Conservation (phyloP, 1,140 invertebrate species). For the Drosophila ambigua region DNA sequence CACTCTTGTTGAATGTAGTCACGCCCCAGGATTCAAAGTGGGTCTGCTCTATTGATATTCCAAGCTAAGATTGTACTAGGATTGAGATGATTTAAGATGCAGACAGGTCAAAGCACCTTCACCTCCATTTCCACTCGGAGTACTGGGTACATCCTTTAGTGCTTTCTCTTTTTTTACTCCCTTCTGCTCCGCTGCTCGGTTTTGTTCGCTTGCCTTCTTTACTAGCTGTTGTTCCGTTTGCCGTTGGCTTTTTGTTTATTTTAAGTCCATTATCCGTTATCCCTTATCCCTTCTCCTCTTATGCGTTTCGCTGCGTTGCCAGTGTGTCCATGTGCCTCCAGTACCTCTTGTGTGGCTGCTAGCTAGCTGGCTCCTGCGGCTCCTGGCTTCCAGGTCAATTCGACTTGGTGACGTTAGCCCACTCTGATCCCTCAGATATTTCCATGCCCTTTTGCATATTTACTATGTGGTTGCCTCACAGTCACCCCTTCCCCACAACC, state of each 20-base stretch:
- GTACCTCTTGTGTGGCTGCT: constrained; percentile 36
- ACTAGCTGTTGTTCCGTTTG: constrained; percentile 41
- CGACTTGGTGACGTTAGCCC: constrained; percentile 36
- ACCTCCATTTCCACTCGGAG: neutral
- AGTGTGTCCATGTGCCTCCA: neutral
- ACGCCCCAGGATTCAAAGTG: too few species aligned
- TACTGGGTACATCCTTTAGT: constrained; percentile 36
- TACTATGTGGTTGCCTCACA: constrained; percentile 32
- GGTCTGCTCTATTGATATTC: too few species aligned
- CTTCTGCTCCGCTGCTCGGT: constrained; percentile 23
- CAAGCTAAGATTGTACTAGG: too few species aligned
- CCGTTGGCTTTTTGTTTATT: constrained; percentile 64
- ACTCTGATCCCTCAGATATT: constrained; percentile 26
- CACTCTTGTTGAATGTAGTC: too few species aligned
- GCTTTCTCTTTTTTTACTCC: constrained; percentile 21
- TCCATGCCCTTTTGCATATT: constrained; percentile 53
- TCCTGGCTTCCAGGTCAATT: constrained; percentile 9
- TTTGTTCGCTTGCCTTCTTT: constrained; percentile 42
- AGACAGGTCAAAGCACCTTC: too few species aligned
- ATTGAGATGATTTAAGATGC: too few species aligned
- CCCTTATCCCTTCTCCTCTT: constrained; percentile 53
- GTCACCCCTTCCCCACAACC: neutral
- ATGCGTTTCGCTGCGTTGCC: constrained; percentile 48
- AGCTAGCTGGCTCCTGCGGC: constrained; percentile 20
- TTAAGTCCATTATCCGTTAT: constrained; percentile 73